These are phyloP conservation scores for Lethenteron reissneri DNA, from an alignment of 2,113 vertebrate genomes.

Conservation along the genomic window DNA sequence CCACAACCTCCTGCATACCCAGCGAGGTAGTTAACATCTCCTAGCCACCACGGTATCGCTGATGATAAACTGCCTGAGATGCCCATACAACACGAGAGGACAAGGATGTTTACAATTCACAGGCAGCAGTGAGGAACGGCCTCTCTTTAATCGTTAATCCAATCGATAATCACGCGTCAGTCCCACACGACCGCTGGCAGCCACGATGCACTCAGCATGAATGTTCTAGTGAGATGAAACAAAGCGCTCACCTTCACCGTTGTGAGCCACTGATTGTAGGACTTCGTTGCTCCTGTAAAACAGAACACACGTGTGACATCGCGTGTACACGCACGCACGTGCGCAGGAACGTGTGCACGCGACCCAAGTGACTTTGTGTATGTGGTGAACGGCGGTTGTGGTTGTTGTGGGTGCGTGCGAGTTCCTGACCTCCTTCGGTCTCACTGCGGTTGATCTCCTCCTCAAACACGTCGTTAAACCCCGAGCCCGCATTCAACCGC, in stretches of 20 bases:
- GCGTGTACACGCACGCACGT: not conserved
- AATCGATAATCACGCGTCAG: no score
- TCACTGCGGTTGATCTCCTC: slow-evolving; percentile 34
- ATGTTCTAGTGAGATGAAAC: no score
- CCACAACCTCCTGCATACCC: no score
- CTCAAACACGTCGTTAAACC: slow-evolving; percentile 50
- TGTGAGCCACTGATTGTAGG: slow-evolving; percentile 48
- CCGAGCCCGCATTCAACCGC: slow-evolving; percentile 34
- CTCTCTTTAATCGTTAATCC: no score
- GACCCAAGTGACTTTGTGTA: not conserved
- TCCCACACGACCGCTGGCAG: no score
- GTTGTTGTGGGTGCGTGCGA: not conserved
- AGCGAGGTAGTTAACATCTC: no score
- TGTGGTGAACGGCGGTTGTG: not conserved
- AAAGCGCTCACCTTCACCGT: slow-evolving; percentile 36
- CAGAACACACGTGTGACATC: not conserved
- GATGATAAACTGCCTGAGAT: no score
- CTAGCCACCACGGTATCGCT: no score
- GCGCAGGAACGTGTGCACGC: not conserved
- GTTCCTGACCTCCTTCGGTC: slow-evolving; percentile 24
- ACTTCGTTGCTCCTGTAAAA: slow-evolving; percentile 27
- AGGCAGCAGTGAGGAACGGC: no score
- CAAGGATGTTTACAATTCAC: no score
- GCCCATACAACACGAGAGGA: no score
- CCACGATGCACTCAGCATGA: no score